Conservation (phyloP, 2,888 invertebrate species). For the Notodonta ziczac region DNA sequence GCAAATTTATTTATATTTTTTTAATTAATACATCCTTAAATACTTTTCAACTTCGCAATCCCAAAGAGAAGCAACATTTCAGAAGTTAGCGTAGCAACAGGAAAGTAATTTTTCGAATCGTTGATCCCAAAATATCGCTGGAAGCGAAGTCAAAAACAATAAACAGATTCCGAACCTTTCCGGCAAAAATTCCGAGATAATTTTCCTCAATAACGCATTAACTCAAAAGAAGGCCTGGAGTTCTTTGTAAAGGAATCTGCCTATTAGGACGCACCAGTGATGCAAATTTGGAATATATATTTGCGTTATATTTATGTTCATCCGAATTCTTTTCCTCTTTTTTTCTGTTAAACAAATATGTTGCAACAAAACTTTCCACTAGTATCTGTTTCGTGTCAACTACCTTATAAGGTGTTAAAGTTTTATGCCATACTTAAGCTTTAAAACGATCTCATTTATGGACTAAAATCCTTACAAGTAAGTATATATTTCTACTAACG, state of each 20-base stretch:
- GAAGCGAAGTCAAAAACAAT: conserved; percentile 68
- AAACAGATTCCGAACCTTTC: conserved; percentile 52
- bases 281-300: neutral
- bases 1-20: neutral
- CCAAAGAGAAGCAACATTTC: conserved; percentile 46
- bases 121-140: conserved; percentile 54
- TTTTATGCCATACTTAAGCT: no score
- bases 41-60: conserved; percentile 19
- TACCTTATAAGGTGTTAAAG: no score
- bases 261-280: conserved; percentile 13
- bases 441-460: no score
- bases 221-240: conserved; percentile 34
- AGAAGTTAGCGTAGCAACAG: conserved; percentile 45
- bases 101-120: conserved; percentile 62
- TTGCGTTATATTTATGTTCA: neutral
- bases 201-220: conserved; percentile 54
- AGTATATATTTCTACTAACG: no score
- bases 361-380: no score
- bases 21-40: neutral
- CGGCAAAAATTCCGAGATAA: conserved; percentile 59
- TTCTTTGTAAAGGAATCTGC: conserved; percentile 34
- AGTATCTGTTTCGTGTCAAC: no score
- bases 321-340: neutral
- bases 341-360: no score
- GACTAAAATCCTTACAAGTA: no score